phyloP scores from a whole-genome alignment of 2,888 invertebrate genomes.

The Hydrotaea cyrtoneurina region DNA sequence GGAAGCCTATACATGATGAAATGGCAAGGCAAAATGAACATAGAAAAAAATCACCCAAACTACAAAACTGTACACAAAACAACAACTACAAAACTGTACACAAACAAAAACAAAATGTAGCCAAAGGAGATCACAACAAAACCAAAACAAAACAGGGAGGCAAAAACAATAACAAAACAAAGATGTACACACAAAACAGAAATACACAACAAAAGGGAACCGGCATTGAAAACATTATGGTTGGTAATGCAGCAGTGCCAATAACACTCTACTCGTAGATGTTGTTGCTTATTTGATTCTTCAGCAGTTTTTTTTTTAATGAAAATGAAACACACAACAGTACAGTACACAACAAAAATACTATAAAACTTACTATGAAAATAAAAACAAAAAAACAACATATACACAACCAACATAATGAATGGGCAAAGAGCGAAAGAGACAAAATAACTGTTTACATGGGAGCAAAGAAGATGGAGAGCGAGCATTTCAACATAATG shows the following conservation, averaged over 20 bases:
- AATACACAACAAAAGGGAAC: constrained; percentile 41
- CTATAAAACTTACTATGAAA: constrained; percentile 65
- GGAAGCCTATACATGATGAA: too few relatives aligned
- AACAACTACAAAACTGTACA: constrained; percentile 35
- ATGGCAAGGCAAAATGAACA: too few relatives aligned
- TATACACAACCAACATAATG: constrained; percentile 36
- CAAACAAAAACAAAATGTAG: constrained; percentile 26
- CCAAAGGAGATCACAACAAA: constrained; percentile 1
- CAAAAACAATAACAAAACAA: constrained; percentile 42
- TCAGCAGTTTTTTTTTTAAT: constrained; percentile 50
- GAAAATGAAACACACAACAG: constrained; percentile 60
- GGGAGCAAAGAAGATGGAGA: neutral
- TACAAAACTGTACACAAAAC: constrained; percentile 23
- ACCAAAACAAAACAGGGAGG: neutral
- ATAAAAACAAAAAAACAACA: constrained; percentile 49
- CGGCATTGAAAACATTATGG: constrained; percentile 57
- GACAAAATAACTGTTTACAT: constrained; percentile 13
- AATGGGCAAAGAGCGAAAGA: constrained; percentile 50
- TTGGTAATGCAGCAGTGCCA: constrained; percentile 52
- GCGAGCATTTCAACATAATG: neutral
- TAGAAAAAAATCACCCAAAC: neutral
- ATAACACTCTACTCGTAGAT: constrained; percentile 2
- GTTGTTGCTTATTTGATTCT: constrained; percentile 15
- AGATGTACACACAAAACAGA: constrained; percentile 2
- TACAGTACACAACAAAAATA: constrained; percentile 70